Percentiles rank a stretch among this genome's conserved stretches.
Evolutionary conservation across 1,140 invertebrate species (phyloP).

Genomic region (Gryon sp.): DNA sequence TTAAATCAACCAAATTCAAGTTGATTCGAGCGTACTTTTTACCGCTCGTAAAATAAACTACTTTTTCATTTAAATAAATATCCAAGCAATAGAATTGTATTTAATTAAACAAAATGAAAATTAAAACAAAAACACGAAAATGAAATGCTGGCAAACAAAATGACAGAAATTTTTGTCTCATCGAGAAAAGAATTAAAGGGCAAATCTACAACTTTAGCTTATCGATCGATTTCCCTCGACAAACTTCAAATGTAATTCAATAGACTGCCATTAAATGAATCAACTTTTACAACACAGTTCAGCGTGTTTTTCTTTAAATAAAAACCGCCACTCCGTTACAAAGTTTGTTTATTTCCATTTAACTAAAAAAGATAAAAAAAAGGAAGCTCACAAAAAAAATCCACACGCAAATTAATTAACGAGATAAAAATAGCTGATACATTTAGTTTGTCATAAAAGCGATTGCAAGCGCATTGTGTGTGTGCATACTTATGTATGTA

Average conservation of each 20-base stretch:
- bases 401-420: slow-evolving; percentile 33
- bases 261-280: slow-evolving; percentile 45
- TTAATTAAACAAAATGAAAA: too few relatives aligned
- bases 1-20: too few relatives aligned
- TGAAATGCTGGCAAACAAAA: too few relatives aligned
- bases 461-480: slow-evolving; percentile 12
- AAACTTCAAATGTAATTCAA: slow-evolving; percentile 55
- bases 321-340: not conserved
- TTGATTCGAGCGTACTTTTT: too few relatives aligned
- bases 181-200: not conserved
- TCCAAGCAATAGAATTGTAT: too few relatives aligned
- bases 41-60: too few relatives aligned
- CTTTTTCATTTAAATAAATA: too few relatives aligned
- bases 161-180: too few relatives aligned
- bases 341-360: slow-evolving; percentile 23
- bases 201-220: slow-evolving; percentile 18
- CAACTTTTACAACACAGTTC: slow-evolving; percentile 22
- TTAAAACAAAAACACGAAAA: too few relatives aligned
- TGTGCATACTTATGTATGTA: slow-evolving; percentile 1
- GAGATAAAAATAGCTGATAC: slow-evolving; percentile 1
- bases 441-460: slow-evolving; percentile 39
- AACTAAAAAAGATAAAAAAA: too few relatives aligned
- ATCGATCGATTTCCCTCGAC: slow-evolving; percentile 30
- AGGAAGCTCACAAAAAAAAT: too few relatives aligned
- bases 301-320: slow-evolving; percentile 29